Evolutionary conservation across 2,113 vertebrate genomes (phyloP).

Genomic region (Grantiella picta): DNA sequence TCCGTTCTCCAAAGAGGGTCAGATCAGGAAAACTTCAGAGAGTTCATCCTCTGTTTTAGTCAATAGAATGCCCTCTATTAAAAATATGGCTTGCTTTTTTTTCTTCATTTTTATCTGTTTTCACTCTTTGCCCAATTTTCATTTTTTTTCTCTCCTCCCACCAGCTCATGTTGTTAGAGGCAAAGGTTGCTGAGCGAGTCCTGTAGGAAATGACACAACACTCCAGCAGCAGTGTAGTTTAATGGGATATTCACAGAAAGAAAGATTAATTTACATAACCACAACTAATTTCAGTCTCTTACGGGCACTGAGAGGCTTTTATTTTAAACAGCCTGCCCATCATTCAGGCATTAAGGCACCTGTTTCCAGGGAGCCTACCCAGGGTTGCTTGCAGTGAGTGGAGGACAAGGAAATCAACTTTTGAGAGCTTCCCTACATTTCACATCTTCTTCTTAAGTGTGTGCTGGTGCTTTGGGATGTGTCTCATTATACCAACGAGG

Average conservation of each 20-base stretch:
- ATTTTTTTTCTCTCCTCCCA: not conserved
- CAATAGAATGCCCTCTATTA: not conserved
- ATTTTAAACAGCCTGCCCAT: not conserved
- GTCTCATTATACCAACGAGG: not conserved
- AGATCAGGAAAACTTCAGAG: not conserved
- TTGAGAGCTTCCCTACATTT: not conserved
- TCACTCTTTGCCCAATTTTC: not conserved
- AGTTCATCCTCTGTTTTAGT: not conserved
- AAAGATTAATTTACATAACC: not conserved
- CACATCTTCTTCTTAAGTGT: not conserved
- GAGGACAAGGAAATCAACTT: not conserved
- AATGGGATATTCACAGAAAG: not conserved
- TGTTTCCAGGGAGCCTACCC: not conserved
- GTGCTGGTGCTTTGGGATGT: not conserved
- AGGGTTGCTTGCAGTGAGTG: not conserved
- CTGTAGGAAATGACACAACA: not conserved
- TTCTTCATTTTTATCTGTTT: not conserved
- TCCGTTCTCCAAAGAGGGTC: not conserved
- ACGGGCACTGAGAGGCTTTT: not conserved
- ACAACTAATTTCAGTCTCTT: not conserved
- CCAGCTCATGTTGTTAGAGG: rapidly evolving
- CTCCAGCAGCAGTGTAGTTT: not conserved
- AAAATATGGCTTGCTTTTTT: not conserved
- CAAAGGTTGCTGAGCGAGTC: not conserved
- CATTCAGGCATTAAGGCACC: not conserved